Evolutionary conservation across 2,888 invertebrate species (phyloP), one percentile per base, ranked within the genome.

Genomic region (Sicus ferrugineus): DNA sequence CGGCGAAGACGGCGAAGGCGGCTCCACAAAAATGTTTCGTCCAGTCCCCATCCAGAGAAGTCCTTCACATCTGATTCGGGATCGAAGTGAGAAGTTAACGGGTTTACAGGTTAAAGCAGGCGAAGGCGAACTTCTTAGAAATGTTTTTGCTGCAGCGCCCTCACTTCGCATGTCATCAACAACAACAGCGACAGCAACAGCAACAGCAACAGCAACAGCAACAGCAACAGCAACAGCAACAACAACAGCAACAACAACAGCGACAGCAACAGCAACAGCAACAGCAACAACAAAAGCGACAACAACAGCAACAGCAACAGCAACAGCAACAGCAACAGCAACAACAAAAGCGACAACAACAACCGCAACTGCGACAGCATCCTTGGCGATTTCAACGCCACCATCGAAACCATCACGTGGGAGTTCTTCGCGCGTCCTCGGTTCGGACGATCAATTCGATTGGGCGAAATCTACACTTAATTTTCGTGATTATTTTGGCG

Each of bases 401-500:
- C 46, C 38, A 31, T 42, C 42, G 65, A 34, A 62, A 65, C 34
- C 64, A 30, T 46, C 59, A 30, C 61, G 31, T 48, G 31, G 9
- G 63, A 63, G 34, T 59, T 31, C 28, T 34, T 30, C 28, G 66
- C 67, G 23, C 59, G 56, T 14, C 70, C 42, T 11, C 42, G 58
- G 28, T 62, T 46, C n/a, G n/a, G n/a, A 38, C 68, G 16, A 30
- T 42, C 66, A 69, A 69, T 63, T 70, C 61, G 52, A 68, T 70
- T 46, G 71, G 70, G 56, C 70, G 61, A 46, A 31, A 82, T 80
- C 81, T 81, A 78, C 81, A 82, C 80, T 80, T 81, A 80, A 81
- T 81, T 81, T 77, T 82, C 79, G 80, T 81, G 78, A 82, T 81
- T 81, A 80, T 81, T 77, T 81, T 81, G 78, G 81, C 81, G 78